phyloP scores from a whole-genome alignment of 2,113 vertebrate species.

The Gavia stellata region DNA sequence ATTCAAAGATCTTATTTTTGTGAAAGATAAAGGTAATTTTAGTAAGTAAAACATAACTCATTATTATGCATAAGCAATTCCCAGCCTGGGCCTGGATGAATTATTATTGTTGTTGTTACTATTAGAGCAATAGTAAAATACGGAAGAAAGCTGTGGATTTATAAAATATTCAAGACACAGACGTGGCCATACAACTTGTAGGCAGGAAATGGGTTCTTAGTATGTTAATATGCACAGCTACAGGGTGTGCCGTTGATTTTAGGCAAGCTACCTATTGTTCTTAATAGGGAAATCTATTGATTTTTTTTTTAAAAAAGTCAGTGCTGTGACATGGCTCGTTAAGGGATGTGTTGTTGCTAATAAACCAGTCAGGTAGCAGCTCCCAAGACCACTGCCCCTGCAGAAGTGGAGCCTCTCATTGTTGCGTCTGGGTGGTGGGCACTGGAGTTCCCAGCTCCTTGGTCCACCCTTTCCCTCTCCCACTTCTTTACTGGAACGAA shows the following conservation, averaged over 20 bases:
- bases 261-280: background rate
- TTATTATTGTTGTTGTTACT: background rate
- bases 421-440: background rate
- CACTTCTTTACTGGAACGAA: background rate
- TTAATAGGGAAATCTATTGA: background rate
- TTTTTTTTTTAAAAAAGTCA: background rate
- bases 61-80: background rate
- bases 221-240: background rate
- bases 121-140: background rate
- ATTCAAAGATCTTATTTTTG: background rate
- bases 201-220: background rate
- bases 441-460: background rate
- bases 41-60: background rate
- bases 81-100: background rate
- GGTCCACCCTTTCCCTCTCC: background rate
- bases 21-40: background rate
- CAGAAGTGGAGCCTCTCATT: background rate
- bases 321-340: background rate
- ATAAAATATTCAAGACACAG: background rate
- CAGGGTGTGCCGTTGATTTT: background rate
- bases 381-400: background rate
- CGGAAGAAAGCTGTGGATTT: background rate
- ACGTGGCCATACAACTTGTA: background rate
- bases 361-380: background rate
- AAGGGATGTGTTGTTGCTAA: background rate